phyloP scores from a whole-genome alignment of 1,140 invertebrate genomes.

The Atta colombica region DNA sequence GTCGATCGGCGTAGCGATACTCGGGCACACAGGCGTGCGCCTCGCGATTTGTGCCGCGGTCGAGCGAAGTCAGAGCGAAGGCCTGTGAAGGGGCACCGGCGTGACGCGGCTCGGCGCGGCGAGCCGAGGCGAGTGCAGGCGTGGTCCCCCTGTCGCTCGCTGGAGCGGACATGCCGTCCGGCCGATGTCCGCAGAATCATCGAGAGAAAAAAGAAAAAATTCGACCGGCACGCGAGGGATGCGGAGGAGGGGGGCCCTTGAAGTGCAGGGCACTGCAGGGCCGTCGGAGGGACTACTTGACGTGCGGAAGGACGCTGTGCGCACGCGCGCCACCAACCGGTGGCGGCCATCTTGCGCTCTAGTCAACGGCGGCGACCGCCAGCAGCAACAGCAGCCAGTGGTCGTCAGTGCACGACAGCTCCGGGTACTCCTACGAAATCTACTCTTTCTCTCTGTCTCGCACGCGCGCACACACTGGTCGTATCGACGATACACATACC shows the following conservation, averaged over 20 bases:
- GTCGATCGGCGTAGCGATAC: constrained; percentile 77
- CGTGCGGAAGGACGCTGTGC: constrained; percentile 52
- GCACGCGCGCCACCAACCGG: constrained; percentile 75
- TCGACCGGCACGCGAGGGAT: background rate
- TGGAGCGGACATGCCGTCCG: background rate
- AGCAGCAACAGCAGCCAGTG: constrained; percentile 77
- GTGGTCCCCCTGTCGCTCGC: background rate
- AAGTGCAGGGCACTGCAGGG: constrained; percentile 45
- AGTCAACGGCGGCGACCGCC: constrained; percentile 72
- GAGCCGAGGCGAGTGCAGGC: background rate
- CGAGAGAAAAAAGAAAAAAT: background rate
- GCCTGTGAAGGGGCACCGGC: background rate
- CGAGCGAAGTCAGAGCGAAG: background rate
- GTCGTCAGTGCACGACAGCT: constrained; percentile 81
- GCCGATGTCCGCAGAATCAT: background rate
- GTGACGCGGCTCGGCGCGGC: background rate
- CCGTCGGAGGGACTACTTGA: constrained; percentile 74
- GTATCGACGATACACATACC: background rate
- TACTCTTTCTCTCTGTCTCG: constrained; percentile 43
- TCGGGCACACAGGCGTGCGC: constrained; percentile 45
- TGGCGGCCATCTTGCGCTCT: constrained; percentile 78
- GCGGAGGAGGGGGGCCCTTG: background rate
- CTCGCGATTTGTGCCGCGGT: constrained; percentile 62
- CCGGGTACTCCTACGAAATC: constrained; percentile 64
- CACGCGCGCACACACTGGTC: constrained; percentile 41